These are phyloP conservation scores for Scyliorhinus canicula DNA, from an alignment of 2,797 vertebrate genomes.

Conservation along the genomic window DNA sequence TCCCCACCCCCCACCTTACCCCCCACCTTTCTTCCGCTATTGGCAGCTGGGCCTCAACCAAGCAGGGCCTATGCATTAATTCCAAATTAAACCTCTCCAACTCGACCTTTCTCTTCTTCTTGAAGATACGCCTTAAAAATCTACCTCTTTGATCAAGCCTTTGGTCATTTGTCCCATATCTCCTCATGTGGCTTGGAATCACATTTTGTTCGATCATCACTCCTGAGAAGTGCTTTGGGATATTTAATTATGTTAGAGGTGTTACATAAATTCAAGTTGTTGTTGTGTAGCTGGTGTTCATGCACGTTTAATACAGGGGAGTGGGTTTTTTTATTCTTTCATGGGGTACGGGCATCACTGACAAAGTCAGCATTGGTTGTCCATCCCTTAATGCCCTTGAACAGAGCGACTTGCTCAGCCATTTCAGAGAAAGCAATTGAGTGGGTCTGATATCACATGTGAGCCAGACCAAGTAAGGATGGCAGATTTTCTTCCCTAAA, in stretches of 20 bases:
- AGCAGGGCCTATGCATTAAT: not conserved
- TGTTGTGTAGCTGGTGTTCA: not conserved
- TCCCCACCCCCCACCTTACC: not conserved
- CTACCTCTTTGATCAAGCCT: not conserved
- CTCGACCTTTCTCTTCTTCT: not conserved
- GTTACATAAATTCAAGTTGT: not conserved
- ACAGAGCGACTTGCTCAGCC: too few species aligned
- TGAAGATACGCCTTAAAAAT: not conserved
- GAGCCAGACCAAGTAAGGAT: not conserved
- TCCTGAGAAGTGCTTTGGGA: not conserved
- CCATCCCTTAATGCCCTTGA: too few species aligned
- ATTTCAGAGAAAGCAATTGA: too few species aligned
- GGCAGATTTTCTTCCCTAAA: not conserved
- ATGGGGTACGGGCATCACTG: too few species aligned
- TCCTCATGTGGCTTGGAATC: not conserved
- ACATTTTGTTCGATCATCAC: not conserved
- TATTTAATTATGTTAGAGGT: not conserved
- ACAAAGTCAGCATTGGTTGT: too few species aligned
- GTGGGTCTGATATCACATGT: not conserved
- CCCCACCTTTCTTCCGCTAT: not conserved
- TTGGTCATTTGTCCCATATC: not conserved
- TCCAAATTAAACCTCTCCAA: not conserved
- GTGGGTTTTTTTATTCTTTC: too few species aligned
- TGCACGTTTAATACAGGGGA: too few species aligned
- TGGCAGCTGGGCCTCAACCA: not conserved